Percentiles rank a stretch among this genome's conserved stretches.
Conservation (phyloP, 2,888 invertebrate species). For the Apantesis nais region DNA sequence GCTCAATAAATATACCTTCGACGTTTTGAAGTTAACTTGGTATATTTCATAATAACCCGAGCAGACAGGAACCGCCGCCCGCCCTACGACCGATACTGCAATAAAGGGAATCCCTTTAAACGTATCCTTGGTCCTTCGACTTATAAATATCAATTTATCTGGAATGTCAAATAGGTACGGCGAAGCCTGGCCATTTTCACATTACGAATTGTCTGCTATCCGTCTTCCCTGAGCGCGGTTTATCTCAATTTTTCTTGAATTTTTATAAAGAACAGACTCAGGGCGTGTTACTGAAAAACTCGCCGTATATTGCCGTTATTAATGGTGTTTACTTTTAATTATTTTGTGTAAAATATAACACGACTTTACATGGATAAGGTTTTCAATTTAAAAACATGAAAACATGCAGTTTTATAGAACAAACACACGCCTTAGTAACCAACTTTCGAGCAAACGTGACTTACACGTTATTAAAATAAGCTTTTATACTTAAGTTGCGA, state of each 20-base stretch:
- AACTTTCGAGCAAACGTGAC: slow-evolving; percentile 8
- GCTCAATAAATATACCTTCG: slow-evolving; percentile 83
- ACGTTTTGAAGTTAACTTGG: slow-evolving; percentile 79
- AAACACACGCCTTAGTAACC: slow-evolving; percentile 14
- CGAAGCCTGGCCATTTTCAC: slow-evolving; percentile 77
- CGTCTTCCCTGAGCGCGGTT: slow-evolving; percentile 62
- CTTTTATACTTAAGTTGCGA: not conserved
- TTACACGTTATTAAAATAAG: not conserved
- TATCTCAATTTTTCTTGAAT: slow-evolving; percentile 68
- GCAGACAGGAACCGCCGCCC: slow-evolving; percentile 77
- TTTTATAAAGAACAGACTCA: slow-evolving; percentile 51
- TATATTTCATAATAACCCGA: slow-evolving; percentile 83
- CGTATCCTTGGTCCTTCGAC: slow-evolving; percentile 80
- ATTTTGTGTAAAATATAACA: slow-evolving; percentile 47
- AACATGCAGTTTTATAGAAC: slow-evolving; percentile 15
- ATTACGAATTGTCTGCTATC: slow-evolving; percentile 75
- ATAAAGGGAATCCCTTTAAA: slow-evolving; percentile 85
- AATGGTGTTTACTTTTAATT: slow-evolving; percentile 52
- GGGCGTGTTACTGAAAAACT: slow-evolving; percentile 43
- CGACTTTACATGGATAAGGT: slow-evolving; percentile 25
- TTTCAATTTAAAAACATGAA: slow-evolving; percentile 21
- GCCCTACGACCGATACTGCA: slow-evolving; percentile 74
- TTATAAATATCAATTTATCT: slow-evolving; percentile 86
- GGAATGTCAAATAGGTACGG: slow-evolving; percentile 75
- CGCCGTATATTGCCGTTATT: slow-evolving; percentile 48